A percentile compares a stretch with the other conserved stretches of the same genome.
Conservation (phyloP, 2,113 vertebrate species). For the Silurus glanis region DNA sequence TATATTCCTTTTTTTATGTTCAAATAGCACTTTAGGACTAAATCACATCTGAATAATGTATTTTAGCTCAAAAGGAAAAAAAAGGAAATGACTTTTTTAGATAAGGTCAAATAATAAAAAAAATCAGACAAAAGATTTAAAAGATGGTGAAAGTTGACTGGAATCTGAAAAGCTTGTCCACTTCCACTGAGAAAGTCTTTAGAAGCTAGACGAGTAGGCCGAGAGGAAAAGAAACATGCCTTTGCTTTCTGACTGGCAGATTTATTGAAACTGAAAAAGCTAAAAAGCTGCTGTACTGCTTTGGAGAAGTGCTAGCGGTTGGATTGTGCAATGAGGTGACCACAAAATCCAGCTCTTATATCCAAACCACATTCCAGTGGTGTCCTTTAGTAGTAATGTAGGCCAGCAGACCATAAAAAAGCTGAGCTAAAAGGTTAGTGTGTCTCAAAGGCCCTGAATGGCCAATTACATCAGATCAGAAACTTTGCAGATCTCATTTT, state of each 20-base stretch:
- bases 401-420: constrained; percentile 27
- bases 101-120: not conserved
- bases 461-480: constrained; percentile 30
- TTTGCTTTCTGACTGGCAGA: not conserved
- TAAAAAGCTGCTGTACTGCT: not conserved
- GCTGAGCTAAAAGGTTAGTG: constrained; percentile 29
- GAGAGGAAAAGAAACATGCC: not conserved
- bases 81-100: constrained; percentile 21
- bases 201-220: not conserved
- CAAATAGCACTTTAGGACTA: not conserved
- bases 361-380: constrained; percentile 16
- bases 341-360: constrained; percentile 9
- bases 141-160: not conserved
- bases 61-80: not conserved
- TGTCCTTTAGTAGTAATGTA: constrained; percentile 29
- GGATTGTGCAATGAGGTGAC: constrained; percentile 20
- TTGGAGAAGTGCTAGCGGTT: constrained; percentile 16
- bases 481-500: constrained; percentile 1
- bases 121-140: not conserved
- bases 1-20: not conserved
- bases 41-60: constrained; percentile 21
- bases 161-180: not conserved
- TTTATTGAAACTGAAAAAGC: constrained; percentile 11
- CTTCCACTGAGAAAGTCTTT: not conserved
- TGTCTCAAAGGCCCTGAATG: constrained; percentile 1